Conservation (phyloP, 2,888 invertebrate genomes). For the Leptinotarsa haldemani region DNA sequence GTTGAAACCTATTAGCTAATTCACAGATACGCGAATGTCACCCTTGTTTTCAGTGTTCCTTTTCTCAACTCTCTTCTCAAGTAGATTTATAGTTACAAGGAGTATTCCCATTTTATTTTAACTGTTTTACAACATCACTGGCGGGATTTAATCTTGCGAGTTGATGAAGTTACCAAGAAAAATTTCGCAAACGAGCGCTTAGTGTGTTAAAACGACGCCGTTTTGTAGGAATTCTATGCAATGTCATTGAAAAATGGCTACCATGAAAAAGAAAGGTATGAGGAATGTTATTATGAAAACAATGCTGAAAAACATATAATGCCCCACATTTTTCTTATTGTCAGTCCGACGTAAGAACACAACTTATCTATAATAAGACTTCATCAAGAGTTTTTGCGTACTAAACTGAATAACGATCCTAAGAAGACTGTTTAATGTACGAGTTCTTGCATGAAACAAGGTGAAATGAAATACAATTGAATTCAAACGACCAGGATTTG, state of each 20-base stretch:
- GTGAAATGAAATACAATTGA: no score
- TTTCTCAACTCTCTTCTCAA: background rate
- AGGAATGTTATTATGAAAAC: background rate
- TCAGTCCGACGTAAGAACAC: no score
- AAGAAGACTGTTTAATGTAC: no score
- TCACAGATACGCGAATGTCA: background rate
- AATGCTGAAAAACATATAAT: no score
- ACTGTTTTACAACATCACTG: constrained; percentile 6
- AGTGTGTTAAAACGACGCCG: constrained; percentile 1
- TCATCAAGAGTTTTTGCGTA: no score
- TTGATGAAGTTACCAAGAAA: constrained; percentile 13
- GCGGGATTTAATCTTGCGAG: constrained; percentile 10
- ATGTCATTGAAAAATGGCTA: background rate
- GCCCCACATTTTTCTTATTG: no score
- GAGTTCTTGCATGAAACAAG: no score
- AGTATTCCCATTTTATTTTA: constrained; percentile 2
- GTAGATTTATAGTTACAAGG: constrained; percentile 7
- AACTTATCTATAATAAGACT: no score
- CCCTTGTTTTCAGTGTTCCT: background rate
- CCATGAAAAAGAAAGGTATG: background rate
- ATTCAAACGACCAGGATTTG: no score
- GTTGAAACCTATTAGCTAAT: background rate
- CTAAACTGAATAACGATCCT: no score
- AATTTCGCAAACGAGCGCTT: background rate
- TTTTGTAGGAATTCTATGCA: background rate